These are phyloP conservation scores for Fragum whitleyi DNA, from an alignment of 2,888 invertebrate genomes.

Conservation along the genomic window DNA sequence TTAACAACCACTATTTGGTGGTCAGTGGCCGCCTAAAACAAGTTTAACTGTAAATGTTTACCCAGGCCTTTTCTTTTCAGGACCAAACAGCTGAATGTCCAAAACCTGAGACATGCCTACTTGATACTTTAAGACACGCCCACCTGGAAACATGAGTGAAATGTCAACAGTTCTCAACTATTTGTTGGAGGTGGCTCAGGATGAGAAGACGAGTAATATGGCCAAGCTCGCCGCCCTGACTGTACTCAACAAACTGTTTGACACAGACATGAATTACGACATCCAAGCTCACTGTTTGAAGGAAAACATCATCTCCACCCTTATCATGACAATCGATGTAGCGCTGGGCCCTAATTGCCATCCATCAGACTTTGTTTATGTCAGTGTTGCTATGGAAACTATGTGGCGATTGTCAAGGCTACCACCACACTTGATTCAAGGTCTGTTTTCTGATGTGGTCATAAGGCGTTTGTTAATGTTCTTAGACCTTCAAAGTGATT, in stretches of 20 bases:
- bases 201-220: constrained; percentile 37
- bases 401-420: constrained; percentile 64
- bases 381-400: constrained; percentile 60
- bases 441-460: constrained; percentile 51
- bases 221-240: constrained; percentile 60
- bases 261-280: constrained; percentile 38
- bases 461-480: constrained; percentile 59
- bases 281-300: constrained; percentile 49
- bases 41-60: too few relatives aligned
- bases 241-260: constrained; percentile 61
- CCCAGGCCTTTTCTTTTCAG: too few relatives aligned
- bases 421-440: constrained; percentile 51
- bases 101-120: too few relatives aligned
- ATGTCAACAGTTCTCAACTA: constrained; percentile 41
- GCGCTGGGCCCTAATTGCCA: constrained; percentile 39
- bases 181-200: constrained; percentile 46
- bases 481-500: constrained; percentile 52
- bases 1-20: too few relatives aligned
- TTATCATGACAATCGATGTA: constrained; percentile 57
- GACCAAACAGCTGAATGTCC: too few relatives aligned
- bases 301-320: constrained; percentile 51
- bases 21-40: too few relatives aligned
- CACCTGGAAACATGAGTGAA: constrained; percentile 19
- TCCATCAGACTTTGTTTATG: constrained; percentile 45
- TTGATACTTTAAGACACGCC: too few relatives aligned